Percentiles rank a stretch among this genome's conserved stretches.
phyloP scores from a whole-genome alignment of 2,888 invertebrate species.

The Hypsopygia costalis region DNA sequence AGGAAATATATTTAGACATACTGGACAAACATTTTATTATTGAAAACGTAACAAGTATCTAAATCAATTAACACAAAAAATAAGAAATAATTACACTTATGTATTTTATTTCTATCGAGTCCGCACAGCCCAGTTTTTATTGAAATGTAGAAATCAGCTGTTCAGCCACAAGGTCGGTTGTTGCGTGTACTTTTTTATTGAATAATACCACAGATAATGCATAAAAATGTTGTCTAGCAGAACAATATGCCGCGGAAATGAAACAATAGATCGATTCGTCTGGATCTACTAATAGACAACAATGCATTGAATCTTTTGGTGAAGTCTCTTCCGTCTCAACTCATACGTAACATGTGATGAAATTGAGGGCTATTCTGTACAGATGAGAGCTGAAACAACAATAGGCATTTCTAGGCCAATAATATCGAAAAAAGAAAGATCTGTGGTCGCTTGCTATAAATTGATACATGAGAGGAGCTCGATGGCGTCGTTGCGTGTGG shows the following conservation, averaged over 20 bases:
- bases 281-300: background rate
- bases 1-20: no score
- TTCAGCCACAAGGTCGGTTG: constrained; percentile 29
- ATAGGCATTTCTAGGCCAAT: no score
- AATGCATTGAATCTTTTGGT: background rate
- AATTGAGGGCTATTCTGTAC: background rate
- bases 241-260: constrained; percentile 31
- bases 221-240: constrained; percentile 23
- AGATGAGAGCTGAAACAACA: no score
- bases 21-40: no score
- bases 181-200: constrained; percentile 38
- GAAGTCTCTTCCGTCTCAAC: background rate
- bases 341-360: background rate
- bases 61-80: no score
- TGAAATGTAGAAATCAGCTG: constrained; percentile 50
- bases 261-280: constrained; percentile 6
- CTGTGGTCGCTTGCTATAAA: no score
- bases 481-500: no score
- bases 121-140: constrained; percentile 31
- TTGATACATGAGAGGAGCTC: no score
- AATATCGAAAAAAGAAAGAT: no score
- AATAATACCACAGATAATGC: constrained; percentile 19
- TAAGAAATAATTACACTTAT: no score
- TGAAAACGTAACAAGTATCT: no score
- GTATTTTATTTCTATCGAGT: no score